Evolutionary conservation across 2,797 vertebrate species (phyloP).

Genomic region (Enteromius trimaculatus): DNA sequence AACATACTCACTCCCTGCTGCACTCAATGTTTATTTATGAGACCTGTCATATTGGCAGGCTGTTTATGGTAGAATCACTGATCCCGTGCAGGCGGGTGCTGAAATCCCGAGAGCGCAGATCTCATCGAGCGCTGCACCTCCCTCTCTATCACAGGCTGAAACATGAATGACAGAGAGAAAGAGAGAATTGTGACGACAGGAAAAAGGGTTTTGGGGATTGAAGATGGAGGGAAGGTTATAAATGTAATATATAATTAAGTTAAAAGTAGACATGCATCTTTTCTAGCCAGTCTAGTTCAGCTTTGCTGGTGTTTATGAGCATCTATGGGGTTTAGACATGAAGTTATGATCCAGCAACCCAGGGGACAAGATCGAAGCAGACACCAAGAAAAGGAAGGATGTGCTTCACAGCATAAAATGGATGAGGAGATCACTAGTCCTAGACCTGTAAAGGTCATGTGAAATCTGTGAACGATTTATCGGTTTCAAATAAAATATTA

Average conservation of each 20-base stretch:
- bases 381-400: constrained; percentile 51
- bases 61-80: constrained; percentile 71
- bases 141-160: constrained; percentile 26
- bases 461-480: constrained; percentile 70
- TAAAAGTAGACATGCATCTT: constrained; percentile 46
- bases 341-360: constrained; percentile 64
- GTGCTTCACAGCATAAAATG: constrained; percentile 46
- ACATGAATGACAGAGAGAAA: constrained; percentile 20
- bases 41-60: constrained; percentile 71
- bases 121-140: constrained; percentile 38
- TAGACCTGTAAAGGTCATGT: constrained; percentile 40
- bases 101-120: constrained; percentile 61
- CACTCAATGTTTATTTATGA: constrained; percentile 72
- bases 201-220: neutral
- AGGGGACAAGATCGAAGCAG: constrained; percentile 63
- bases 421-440: constrained; percentile 1
- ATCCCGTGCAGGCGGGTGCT: constrained; percentile 66
- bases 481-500: constrained; percentile 61
- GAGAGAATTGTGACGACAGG: neutral
- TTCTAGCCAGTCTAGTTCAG: neutral
- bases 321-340: constrained; percentile 41
- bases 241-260: neutral
- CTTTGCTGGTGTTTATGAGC: neutral
- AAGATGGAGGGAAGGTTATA: neutral
- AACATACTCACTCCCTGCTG: constrained; percentile 62